These are phyloP conservation scores for Eupithecia vulgata DNA, from an alignment of 2,888 invertebrate genomes.

Conservation along the genomic window DNA sequence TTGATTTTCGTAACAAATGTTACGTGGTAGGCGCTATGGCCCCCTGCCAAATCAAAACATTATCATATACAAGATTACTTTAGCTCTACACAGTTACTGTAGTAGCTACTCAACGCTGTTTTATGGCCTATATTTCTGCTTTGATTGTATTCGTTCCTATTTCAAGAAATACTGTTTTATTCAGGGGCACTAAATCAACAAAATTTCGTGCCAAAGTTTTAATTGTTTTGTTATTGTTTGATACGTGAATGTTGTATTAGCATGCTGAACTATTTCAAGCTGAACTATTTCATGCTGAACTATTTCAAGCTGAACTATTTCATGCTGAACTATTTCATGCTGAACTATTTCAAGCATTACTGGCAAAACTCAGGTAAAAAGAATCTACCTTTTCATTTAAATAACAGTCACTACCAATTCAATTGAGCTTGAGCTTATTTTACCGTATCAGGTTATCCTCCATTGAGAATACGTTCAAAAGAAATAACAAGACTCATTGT, in stretches of 20 bases:
- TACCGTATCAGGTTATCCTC: background rate
- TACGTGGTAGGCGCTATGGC: background rate
- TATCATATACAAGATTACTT: background rate
- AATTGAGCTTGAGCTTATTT: background rate
- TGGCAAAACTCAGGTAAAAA: background rate
- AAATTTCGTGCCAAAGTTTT: slow-evolving; percentile 1
- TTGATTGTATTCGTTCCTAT: background rate
- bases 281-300: too few species aligned
- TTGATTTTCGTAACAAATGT: background rate
- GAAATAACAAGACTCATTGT: slow-evolving; percentile 43
- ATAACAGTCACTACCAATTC: background rate
- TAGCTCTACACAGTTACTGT: background rate
- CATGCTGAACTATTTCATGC: too few species aligned
- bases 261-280: background rate
- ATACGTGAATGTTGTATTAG: background rate
- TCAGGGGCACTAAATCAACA: background rate
- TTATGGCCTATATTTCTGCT: slow-evolving; percentile 2
- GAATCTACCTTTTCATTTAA: background rate
- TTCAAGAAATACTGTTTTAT: background rate
- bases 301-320: too few species aligned
- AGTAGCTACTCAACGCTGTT: background rate
- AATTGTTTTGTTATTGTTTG: background rate
- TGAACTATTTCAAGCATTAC: background rate
- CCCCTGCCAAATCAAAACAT: background rate
- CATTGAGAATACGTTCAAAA: background rate